Conservation (phyloP, 2,797 vertebrate species). For the Pangasius djambal region DNA sequence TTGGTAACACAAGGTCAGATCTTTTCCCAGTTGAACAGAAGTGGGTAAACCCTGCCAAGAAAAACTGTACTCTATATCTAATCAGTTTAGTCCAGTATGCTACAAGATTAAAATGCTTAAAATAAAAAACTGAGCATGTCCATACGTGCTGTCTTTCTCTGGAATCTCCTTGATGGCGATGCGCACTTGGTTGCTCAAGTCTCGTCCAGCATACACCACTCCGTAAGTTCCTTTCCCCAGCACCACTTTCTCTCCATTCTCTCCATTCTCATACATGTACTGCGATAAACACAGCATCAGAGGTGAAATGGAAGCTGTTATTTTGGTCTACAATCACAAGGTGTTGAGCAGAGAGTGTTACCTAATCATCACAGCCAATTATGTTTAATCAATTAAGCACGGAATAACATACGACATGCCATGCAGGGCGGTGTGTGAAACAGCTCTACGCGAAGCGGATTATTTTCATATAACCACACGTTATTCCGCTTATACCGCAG, state of each 20-base stretch:
- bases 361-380: neutral
- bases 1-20: conserved; percentile 33
- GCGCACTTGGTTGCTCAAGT: conserved; percentile 86
- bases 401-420: neutral
- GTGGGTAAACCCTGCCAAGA: neutral
- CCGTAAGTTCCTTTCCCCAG: conserved; percentile 91
- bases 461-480: neutral
- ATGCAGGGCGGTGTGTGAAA: neutral
- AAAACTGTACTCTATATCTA: neutral
- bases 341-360: neutral
- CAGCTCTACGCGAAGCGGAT: neutral
- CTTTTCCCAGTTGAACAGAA: conserved; percentile 12
- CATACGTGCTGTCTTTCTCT: conserved; percentile 87
- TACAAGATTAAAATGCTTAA: neutral
- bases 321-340: neutral
- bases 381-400: neutral
- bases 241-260: conserved; percentile 79
- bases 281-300: conserved; percentile 56
- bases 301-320: neutral
- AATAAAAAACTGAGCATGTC: neutral
- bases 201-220: conserved; percentile 87
- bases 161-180: conserved; percentile 95
- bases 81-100: neutral
- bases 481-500: neutral
- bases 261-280: conserved; percentile 86